phyloP scores from a whole-genome alignment of 2,888 invertebrate genomes.

The Synanthedon formicaeformis region DNA sequence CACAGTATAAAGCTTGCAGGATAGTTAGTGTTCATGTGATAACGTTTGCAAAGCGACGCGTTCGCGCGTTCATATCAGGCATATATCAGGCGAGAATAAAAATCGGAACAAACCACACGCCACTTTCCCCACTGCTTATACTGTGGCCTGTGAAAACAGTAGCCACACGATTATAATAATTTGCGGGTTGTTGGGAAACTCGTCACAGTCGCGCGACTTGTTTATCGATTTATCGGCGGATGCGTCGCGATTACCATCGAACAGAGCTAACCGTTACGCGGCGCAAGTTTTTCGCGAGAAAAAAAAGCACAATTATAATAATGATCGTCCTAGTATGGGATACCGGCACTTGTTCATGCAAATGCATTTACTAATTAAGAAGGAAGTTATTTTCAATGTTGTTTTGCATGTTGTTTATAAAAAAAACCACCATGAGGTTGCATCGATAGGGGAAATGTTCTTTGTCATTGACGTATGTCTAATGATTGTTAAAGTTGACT shows the following conservation, averaged over 20 bases:
- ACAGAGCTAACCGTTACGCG: conserved; percentile 45
- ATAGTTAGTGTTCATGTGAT: too few species aligned
- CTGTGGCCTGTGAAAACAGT: conserved; percentile 36
- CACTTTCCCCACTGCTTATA: not conserved
- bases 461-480: conserved; percentile 40
- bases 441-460: conserved; percentile 27
- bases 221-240: conserved; percentile 65
- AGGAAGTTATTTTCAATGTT: conserved; percentile 56
- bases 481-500: conserved; percentile 30
- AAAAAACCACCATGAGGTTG: conserved; percentile 30
- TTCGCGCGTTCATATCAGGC: too few species aligned
- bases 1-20: not conserved
- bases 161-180: conserved; percentile 41
- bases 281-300: conserved; percentile 55
- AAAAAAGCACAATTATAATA: conserved; percentile 56
- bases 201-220: conserved; percentile 54
- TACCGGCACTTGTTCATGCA: conserved; percentile 56
- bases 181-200: conserved; percentile 51
- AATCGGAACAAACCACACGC: not conserved
- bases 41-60: too few species aligned
- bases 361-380: conserved; percentile 59
- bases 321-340: conserved; percentile 63
- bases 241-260: conserved; percentile 56
- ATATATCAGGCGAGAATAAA: too few species aligned
- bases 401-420: conserved; percentile 36